phyloP scores from a whole-genome alignment of 2,113 vertebrate species.

The Guaruba guarouba region DNA sequence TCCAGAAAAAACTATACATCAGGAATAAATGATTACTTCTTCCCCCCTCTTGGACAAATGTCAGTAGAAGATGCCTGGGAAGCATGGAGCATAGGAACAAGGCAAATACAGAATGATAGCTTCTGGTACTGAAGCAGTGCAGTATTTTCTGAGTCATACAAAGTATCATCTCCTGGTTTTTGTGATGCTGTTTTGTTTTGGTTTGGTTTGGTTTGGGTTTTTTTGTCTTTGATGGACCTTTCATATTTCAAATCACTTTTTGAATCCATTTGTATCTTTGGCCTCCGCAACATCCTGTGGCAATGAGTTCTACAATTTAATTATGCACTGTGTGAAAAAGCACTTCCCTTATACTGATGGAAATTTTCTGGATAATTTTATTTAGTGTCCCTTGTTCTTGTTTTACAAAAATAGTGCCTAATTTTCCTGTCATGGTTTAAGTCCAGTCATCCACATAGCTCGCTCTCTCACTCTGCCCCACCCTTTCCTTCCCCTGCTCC shows the following conservation, averaged over 20 bases:
- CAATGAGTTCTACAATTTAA: constrained; percentile 18
- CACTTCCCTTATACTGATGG: constrained; percentile 46
- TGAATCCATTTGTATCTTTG: constrained; percentile 16
- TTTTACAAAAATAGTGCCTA: constrained; percentile 19
- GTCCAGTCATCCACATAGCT: too few relatives aligned
- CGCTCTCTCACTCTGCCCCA: too few relatives aligned
- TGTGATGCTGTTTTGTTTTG: too few relatives aligned
- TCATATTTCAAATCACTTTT: constrained; percentile 16
- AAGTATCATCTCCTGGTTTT: background rate
- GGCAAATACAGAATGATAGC: background rate
- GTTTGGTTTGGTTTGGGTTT: background rate
- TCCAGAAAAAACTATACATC: background rate
- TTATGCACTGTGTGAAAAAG: constrained; percentile 47
- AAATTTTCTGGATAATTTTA: constrained; percentile 47
- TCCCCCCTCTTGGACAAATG: background rate
- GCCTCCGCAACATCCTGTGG: constrained; percentile 12
- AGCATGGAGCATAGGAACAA: background rate
- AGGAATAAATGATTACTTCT: background rate
- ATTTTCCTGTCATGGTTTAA: background rate
- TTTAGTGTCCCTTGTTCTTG: constrained; percentile 3
- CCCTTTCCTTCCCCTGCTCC: too few relatives aligned
- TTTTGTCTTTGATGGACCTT: background rate
- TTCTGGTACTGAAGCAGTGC: background rate
- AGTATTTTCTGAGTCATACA: background rate
- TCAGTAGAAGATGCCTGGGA: background rate